Evolutionary conservation across 2,113 vertebrate genomes (phyloP).

Genomic region (Odontophorus gujanensis): DNA sequence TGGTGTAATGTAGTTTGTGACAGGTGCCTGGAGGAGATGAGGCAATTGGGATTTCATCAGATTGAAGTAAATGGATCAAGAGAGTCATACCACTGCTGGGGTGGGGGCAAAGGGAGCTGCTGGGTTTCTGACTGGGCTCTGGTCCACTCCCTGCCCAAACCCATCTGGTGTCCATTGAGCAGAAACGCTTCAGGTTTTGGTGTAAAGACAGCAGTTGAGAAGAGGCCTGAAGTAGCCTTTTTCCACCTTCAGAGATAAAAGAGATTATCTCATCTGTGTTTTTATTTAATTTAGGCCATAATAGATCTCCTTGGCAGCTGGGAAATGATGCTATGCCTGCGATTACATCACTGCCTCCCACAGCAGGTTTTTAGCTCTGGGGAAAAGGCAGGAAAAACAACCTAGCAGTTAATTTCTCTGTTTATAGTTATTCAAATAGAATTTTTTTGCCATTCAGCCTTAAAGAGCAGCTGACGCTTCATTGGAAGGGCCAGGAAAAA

Average conservation of each 20-base stretch:
- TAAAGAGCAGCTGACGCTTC: conserved; percentile 63
- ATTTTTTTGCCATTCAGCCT: conserved; percentile 73
- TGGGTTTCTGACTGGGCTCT: not conserved
- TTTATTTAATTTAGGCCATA: conserved; percentile 82
- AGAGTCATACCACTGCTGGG: not conserved
- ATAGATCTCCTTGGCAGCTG: conserved; percentile 76
- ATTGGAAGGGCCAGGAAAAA: conserved; percentile 46
- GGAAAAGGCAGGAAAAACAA: conserved; percentile 68
- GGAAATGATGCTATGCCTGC: conserved; percentile 77
- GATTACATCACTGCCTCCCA: conserved; percentile 75
- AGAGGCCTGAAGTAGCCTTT: conserved; percentile 69
- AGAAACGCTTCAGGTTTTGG: not conserved
- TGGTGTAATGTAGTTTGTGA: not conserved
- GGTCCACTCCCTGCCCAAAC: not conserved
- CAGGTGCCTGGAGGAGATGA: not conserved
- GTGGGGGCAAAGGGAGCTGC: not conserved
- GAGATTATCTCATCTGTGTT: conserved; percentile 75
- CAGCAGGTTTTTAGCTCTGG: conserved; percentile 64
- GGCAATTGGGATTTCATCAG: not conserved
- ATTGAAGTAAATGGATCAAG: not conserved
- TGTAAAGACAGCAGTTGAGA: conserved; percentile 13
- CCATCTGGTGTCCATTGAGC: not conserved
- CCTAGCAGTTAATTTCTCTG: conserved; percentile 75
- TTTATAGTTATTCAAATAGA: conserved; percentile 78
- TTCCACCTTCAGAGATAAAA: conserved; percentile 72